Evolutionary conservation across 1,140 invertebrate genomes (phyloP).

Genomic region (Dendrolimus punctatus): DNA sequence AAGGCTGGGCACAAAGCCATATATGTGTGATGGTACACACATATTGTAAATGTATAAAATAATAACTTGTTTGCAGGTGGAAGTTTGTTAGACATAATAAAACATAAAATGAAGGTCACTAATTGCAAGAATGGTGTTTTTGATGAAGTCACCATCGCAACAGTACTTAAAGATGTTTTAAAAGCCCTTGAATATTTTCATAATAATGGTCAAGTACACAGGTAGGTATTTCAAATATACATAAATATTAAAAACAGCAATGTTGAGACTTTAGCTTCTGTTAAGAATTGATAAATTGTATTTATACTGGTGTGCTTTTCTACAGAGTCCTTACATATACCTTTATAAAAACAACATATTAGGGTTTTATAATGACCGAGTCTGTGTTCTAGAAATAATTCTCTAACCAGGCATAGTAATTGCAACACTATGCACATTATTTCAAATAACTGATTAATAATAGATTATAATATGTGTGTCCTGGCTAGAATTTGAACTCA

Average conservation of each 20-base stretch:
- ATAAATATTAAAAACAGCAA: no score
- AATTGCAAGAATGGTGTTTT: slow-evolving; percentile 97
- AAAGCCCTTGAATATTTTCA: slow-evolving; percentile 99
- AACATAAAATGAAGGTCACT: slow-evolving; percentile 93
- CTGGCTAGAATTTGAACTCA: no score
- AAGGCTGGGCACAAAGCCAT: not conserved
- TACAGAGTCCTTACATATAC: no score
- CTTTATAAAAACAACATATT: no score
- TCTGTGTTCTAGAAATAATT: no score
- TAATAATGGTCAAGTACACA: slow-evolving; percentile 98
- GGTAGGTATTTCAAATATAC: slow-evolving; percentile 19
- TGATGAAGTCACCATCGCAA: slow-evolving; percentile 98
- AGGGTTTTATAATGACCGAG: no score
- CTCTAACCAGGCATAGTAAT: no score
- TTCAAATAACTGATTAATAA: no score
- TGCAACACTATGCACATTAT: no score
- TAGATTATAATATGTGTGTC: no score
- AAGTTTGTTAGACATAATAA: slow-evolving; percentile 97
- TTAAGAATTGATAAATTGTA: not conserved
- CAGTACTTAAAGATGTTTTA: slow-evolving; percentile 97
- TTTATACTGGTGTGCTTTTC: no score
- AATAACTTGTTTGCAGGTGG: slow-evolving; percentile 73
- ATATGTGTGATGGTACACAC: not conserved
- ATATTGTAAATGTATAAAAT: not conserved
- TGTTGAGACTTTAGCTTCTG: not conserved